Conservation (phyloP, 2,797 vertebrate genomes). For the Dicrostonyx torquatus region DNA sequence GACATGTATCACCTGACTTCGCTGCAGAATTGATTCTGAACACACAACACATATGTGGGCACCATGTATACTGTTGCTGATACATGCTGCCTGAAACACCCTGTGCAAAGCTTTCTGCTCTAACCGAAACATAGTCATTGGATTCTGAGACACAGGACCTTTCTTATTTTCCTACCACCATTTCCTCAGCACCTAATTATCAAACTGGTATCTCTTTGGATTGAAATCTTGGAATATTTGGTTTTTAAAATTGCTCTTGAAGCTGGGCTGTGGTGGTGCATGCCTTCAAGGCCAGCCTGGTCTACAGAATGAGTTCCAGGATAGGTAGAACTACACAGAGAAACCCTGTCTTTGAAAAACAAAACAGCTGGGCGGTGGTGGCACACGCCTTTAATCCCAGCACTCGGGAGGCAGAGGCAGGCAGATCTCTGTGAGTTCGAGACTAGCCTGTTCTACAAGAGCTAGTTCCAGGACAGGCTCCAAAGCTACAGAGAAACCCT, state of each 20-base stretch:
- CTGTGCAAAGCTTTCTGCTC: neutral
- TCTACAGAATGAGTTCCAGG: neutral
- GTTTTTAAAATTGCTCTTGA: neutral
- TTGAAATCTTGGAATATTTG: neutral
- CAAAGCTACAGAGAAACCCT: too few relatives aligned
- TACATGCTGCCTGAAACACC: too few relatives aligned
- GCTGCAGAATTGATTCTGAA: neutral
- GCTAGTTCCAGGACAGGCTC: too few relatives aligned
- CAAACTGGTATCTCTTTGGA: neutral
- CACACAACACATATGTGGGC: neutral
- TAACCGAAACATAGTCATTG: neutral
- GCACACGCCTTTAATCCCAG: too few relatives aligned
- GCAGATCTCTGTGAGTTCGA: too few relatives aligned
- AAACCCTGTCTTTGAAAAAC: neutral
- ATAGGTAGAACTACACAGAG: neutral
- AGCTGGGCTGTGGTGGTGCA: neutral
- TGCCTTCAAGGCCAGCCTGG: neutral
- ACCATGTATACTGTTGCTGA: fast-evolving
- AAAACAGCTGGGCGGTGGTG: too few relatives aligned
- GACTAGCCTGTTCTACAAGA: too few relatives aligned
- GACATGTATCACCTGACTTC: neutral
- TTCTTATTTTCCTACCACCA: neutral
- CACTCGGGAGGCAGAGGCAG: too few relatives aligned
- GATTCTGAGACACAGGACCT: neutral
- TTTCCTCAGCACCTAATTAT: neutral